These are phyloP conservation scores for Orthosia gracilis DNA, from an alignment of 2,888 invertebrate genomes.

Conservation along the genomic window DNA sequence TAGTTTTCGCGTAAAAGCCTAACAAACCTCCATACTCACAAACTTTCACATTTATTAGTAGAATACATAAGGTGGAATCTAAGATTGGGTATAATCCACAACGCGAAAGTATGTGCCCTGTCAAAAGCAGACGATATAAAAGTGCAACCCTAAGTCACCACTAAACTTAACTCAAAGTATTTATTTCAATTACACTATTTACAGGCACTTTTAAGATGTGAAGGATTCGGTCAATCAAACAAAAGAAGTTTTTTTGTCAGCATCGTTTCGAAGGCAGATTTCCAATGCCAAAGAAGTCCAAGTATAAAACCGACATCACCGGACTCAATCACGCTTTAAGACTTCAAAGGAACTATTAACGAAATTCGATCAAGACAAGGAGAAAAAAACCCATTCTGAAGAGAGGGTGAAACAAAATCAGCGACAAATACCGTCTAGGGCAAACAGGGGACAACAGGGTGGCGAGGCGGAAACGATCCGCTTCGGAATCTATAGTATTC, in stretches of 20 bases:
- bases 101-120: too few relatives aligned
- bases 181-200: neutral
- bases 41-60: too few relatives aligned
- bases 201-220: neutral
- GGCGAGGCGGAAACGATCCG: constrained; percentile 56
- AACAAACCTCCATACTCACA: too few relatives aligned
- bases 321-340: constrained; percentile 28
- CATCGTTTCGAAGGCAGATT: neutral
- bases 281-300: neutral
- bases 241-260: neutral
- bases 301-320: neutral
- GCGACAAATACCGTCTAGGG: constrained; percentile 51
- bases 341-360: constrained; percentile 55
- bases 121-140: too few relatives aligned
- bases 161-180: neutral
- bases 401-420: constrained; percentile 58
- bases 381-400: constrained; percentile 45
- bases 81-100: too few relatives aligned
- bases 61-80: too few relatives aligned
- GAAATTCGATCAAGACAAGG: constrained; percentile 58
- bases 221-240: neutral
- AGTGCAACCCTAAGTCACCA: neutral
- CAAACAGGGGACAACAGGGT: constrained; percentile 47
- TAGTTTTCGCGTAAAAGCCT: too few relatives aligned
- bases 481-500: constrained; percentile 51